phyloP scores from a whole-genome alignment of 2,113 vertebrate genomes.

The Todiramphus chloris region DNA sequence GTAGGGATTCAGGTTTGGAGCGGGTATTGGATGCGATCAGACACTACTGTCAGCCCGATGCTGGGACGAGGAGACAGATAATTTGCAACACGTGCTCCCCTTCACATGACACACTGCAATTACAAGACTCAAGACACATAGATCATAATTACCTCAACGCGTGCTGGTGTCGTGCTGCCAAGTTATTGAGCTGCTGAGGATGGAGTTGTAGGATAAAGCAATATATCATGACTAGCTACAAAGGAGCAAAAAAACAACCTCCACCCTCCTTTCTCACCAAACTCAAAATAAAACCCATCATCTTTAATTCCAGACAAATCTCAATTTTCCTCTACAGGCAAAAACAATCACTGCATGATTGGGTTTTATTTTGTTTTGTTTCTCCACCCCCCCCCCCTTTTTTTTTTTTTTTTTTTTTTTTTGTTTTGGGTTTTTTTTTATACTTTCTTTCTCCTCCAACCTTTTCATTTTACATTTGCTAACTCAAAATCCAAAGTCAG shows the following conservation, averaged over 20 bases:
- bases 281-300: conserved; percentile 26
- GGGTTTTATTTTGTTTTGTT: conserved; percentile 22
- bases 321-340: conserved; percentile 7
- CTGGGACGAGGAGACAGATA: conserved; percentile 1
- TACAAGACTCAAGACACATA: conserved; percentile 44
- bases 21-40: neutral
- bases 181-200: conserved; percentile 32
- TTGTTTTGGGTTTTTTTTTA: neutral
- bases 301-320: conserved; percentile 12
- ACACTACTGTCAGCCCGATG: neutral
- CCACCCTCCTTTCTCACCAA: neutral
- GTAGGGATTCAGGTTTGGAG: neutral
- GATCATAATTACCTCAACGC: conserved; percentile 21
- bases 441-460: neutral
- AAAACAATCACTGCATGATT: conserved; percentile 22
- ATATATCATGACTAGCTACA: conserved; percentile 27
- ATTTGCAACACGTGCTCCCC: neutral
- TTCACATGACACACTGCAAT: neutral
- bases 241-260: neutral
- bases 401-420: neutral
- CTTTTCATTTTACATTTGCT: conserved; percentile 42
- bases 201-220: conserved; percentile 38
- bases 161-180: conserved; percentile 4
- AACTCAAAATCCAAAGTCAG: conserved; percentile 72
- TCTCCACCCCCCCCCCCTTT: neutral